Conservation (phyloP, 1,140 invertebrate species). For the Rhopalosiphum maidis region DNA sequence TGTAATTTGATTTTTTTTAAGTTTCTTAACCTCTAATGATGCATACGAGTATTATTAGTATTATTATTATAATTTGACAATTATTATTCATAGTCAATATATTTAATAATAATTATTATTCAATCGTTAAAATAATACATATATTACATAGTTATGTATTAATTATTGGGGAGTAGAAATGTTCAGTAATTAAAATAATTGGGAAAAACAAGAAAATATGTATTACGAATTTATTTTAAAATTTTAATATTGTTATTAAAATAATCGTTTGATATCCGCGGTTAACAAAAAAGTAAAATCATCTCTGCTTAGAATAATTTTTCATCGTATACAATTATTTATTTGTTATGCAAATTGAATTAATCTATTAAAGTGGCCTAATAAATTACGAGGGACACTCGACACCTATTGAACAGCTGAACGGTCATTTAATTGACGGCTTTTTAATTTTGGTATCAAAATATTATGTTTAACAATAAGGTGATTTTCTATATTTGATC, state of each 20-base stretch:
- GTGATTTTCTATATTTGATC: too few species aligned
- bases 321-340: neutral
- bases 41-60: neutral
- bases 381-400: too few species aligned
- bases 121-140: too few species aligned
- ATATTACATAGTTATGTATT: too few species aligned
- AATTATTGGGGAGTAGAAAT: neutral
- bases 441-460: neutral
- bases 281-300: neutral
- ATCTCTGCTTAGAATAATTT: neutral
- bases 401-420: too few species aligned
- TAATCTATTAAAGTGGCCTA: too few species aligned
- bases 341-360: too few species aligned
- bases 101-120: too few species aligned
- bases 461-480: neutral
- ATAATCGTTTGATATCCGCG: fast-evolving
- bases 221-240: neutral
- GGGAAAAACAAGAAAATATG: neutral
- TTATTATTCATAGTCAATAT: too few species aligned
- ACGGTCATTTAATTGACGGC: too few species aligned
- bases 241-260: neutral
- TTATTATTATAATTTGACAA: too few species aligned
- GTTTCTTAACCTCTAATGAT: neutral
- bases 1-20: neutral
- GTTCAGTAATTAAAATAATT: neutral